Evolutionary conservation across 2,797 vertebrate species (phyloP).

Genomic region (Huso huso): DNA sequence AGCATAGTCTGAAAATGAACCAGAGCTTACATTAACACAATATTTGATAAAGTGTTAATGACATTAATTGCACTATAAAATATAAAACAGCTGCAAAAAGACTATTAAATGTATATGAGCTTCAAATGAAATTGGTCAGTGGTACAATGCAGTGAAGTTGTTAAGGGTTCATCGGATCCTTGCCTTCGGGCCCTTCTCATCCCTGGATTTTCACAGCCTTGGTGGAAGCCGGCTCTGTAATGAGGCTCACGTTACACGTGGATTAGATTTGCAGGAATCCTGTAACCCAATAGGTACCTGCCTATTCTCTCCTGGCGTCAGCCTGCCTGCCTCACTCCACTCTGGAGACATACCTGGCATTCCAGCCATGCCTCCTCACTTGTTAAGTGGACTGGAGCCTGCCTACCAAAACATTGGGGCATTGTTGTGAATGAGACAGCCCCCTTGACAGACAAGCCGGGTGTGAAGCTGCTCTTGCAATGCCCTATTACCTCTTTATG

Average conservation of each 20-base stretch:
- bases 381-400: constrained; percentile 65
- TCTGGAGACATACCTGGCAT: constrained; percentile 78
- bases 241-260: constrained; percentile 75
- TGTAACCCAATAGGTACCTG: constrained; percentile 82
- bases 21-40: too few species aligned
- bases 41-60: too few species aligned
- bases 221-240: constrained; percentile 61
- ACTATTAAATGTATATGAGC: too few species aligned
- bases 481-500: constrained; percentile 59
- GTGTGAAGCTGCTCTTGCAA: constrained; percentile 65
- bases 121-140: too few species aligned
- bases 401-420: constrained; percentile 67
- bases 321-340: constrained; percentile 62
- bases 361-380: constrained; percentile 69
- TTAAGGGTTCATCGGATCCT: constrained; percentile 28
- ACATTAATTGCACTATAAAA: too few species aligned
- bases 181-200: constrained; percentile 49
- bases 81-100: too few species aligned
- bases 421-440: constrained; percentile 60
- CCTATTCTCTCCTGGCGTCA: constrained; percentile 77
- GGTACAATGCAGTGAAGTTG: too few species aligned
- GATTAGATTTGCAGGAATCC: constrained; percentile 80
- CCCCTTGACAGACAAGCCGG: constrained; percentile 59
- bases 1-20: too few species aligned
- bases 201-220: constrained; percentile 56